These are phyloP conservation scores for Ancistrus triradiatus DNA, from an alignment of 2,113 vertebrate species.

Conservation along the genomic window DNA sequence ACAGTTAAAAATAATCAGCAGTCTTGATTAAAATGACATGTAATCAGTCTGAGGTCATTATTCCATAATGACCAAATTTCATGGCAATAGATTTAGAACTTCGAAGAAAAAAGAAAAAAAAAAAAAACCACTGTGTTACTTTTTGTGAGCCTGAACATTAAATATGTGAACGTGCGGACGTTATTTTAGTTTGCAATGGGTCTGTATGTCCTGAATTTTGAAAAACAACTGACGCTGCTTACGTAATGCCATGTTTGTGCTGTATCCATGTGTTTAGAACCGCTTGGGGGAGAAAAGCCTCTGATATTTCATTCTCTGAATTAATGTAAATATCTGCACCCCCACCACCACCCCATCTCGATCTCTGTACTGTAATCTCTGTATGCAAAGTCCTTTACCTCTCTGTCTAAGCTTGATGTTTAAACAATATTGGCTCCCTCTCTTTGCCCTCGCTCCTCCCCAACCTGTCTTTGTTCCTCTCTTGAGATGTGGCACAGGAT, in stretches of 20 bases:
- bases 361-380: constrained; percentile 51
- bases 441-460: neutral
- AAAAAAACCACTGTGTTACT: neutral
- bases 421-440: no score
- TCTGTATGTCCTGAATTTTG: no score
- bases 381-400: constrained; percentile 12
- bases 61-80: constrained; percentile 13
- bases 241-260: no score
- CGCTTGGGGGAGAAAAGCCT: constrained; percentile 44
- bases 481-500: neutral
- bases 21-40: constrained; percentile 40
- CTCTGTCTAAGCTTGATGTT: constrained; percentile 7
- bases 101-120: constrained; percentile 12
- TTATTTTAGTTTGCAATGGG: no score
- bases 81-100: constrained; percentile 22
- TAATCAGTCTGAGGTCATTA: constrained; percentile 31
- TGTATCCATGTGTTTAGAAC: constrained; percentile 1
- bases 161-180: no score
- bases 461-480: neutral
- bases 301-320: constrained; percentile 57
- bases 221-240: no score
- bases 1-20: constrained; percentile 22
- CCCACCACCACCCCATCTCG: constrained; percentile 48
- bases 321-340: constrained; percentile 65
- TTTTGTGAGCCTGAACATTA: neutral